These are phyloP conservation scores for Dolichotis patagonum DNA, from an alignment of 2,113 vertebrate genomes.

Conservation along the genomic window DNA sequence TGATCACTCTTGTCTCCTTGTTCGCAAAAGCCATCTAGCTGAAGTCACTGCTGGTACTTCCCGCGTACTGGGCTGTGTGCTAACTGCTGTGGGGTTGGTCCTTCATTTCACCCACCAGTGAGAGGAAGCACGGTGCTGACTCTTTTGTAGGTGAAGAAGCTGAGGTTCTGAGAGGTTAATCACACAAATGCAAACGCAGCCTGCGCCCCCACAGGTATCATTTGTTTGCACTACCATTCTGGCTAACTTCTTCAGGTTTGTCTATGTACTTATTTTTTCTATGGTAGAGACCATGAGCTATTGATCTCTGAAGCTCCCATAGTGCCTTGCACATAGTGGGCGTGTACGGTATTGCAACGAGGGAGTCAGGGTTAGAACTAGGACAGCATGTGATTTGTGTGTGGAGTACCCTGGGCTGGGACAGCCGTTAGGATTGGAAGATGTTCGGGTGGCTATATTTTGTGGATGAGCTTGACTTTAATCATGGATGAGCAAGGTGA, in stretches of 20 bases:
- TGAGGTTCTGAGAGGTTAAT: constrained; percentile 15
- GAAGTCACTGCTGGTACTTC: not conserved
- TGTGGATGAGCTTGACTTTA: not conserved
- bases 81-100: not conserved
- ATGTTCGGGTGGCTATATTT: not conserved
- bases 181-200: not conserved
- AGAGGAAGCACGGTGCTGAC: not conserved
- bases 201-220: not conserved
- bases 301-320: constrained; percentile 19
- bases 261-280: constrained; percentile 30
- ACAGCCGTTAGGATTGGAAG: not conserved
- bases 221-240: not conserved
- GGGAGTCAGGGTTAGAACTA: not conserved
- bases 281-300: not conserved
- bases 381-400: not conserved
- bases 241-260: not conserved
- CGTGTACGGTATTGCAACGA: not conserved
- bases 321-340: not conserved
- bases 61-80: not conserved
- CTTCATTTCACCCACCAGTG: not conserved
- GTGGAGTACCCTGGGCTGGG: not conserved
- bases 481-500: not conserved
- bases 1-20: not conserved
- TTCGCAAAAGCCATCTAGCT: not conserved
- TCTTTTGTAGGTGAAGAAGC: not conserved